Base-by-base conservation (phyloP, 2,113 vertebrate species). In the Glareola pratincola region DNA sequence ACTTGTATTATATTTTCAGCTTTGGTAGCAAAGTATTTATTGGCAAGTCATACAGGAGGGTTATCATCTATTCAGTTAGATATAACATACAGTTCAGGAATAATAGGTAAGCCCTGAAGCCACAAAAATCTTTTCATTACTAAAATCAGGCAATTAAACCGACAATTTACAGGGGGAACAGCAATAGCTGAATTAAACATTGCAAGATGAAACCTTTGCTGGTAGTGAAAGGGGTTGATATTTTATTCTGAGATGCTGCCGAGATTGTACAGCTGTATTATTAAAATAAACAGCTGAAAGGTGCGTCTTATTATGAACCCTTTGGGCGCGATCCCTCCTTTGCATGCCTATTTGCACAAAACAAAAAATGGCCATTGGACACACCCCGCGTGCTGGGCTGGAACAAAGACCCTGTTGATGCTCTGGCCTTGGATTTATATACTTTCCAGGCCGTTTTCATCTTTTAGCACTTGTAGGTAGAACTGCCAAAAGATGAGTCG, bases 231-330 rank as follows among this genome's bases (percentile, higher is more conserved):
- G 30, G 43, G 59, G 47, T 4, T 93, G 75, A 85, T 96, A 85
- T 88, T 96, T 94, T 93, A 96, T 96, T 88, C 78, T n/a, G 23
- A 85, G 60, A 78, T 47, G 51, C 73, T 67, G 81, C 76, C 3
- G 63, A 96, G 83, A 86, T 20, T 66, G 66, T 63, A 88, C 86
- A 89, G 88, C 91, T 92, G 92, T 94, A 94, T 97, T 94, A 92
- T 94, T 94, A 95, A 94, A 96, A 95, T 85, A 94, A 96, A 94
- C 84, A 96, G 95, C 91, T 96, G 91, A 93, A 92, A 96, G 95
- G 87, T 88, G 79, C 29, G 1, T 84, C 56, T 84, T 75, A 67
- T 89, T 94, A 77, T 32, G 64, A 92, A 91, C 26, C 39, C 85
- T 88, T 34, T 67, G 85, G 76, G 76, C 1, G 0, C 24, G 60